Evolutionary conservation across 1,140 invertebrate genomes (phyloP), one percentile per base, ranked within the genome.

Genomic region (Drosophila ananassae): DNA sequence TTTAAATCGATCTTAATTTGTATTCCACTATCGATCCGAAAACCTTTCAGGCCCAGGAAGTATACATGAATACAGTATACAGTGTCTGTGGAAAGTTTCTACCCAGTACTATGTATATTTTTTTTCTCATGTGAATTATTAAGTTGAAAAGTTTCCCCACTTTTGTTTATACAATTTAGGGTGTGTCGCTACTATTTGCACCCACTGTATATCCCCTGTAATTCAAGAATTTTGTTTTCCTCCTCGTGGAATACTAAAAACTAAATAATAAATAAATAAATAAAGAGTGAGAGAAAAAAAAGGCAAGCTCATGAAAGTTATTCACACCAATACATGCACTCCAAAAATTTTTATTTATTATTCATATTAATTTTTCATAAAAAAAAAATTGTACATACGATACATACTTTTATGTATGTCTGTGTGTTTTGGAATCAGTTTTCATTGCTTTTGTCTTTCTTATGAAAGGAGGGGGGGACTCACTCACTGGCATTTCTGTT

Each of bases 361-460:
- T 71, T 71, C 64, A 50, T 73, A 73, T 73, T 61, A 53, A 61
- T 61, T 61, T 78, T 78, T 63, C 44, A 55, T 61, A 44, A 34
- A 55, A 58, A 17, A 17, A 17, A 17, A 44, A 34, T 52, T 52
- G 24, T 67, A 10, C 47, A 7, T 55, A 56, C 37, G 25, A 58
- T 32, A 58, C 13, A 52, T 60, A 44, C 47, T 50, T 24, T 54
- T 51, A 39, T 60, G 30, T 37, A 52, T 39, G 28, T 67, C 4
- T 48, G 56, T 73, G 24, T 53, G 25, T 46, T 75, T 75, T 58
- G 72, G 71, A 74, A 75, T 75, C 71, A 74, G 72, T 76, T 75
- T 75, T 75, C 72, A 76, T 68, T 67, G 73, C 72, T 76, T 76
- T 76, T 57, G 62, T 69, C 55, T 67, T 75, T 28, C 52, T 10